Evolutionary conservation across 1,140 invertebrate genomes (phyloP).

Genomic region (Lethocerus indicus): DNA sequence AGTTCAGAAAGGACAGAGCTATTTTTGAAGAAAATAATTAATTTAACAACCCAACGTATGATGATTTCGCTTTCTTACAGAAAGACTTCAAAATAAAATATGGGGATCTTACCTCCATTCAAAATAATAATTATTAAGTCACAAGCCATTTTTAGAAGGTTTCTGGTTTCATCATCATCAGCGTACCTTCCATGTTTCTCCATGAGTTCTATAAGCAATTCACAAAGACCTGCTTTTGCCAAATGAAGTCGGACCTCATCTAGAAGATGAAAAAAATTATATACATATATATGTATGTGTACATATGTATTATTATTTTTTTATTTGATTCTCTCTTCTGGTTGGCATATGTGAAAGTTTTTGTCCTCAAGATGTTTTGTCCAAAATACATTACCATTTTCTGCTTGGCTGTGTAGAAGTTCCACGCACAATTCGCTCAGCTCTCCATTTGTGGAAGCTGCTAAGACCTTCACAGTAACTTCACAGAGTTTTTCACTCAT

Average conservation of each 20-base stretch:
- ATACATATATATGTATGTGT: too few relatives aligned
- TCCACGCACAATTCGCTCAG: slow-evolving; percentile 58
- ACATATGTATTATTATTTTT: too few relatives aligned
- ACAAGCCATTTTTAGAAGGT: slow-evolving; percentile 63
- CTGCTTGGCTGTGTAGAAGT: slow-evolving; percentile 51
- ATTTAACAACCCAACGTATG: too few relatives aligned
- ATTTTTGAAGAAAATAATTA: too few relatives aligned
- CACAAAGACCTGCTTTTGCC: slow-evolving; percentile 53
- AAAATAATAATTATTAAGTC: slow-evolving; percentile 68
- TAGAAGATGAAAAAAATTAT: slow-evolving; percentile 22
- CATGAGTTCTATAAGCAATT: slow-evolving; percentile 52
- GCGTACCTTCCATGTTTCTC: slow-evolving; percentile 44
- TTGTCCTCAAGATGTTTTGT: too few relatives aligned
- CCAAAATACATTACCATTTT: slow-evolving; percentile 44
- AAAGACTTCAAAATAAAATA: too few relatives aligned
- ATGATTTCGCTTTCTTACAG: too few relatives aligned
- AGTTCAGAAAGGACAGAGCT: too few relatives aligned
- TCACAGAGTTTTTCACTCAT: slow-evolving; percentile 34
- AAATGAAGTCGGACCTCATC: slow-evolving; percentile 59
- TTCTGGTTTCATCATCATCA: slow-evolving; percentile 47
- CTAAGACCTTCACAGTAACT: slow-evolving; percentile 37
- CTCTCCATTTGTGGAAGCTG: slow-evolving; percentile 40
- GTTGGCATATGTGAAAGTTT: too few relatives aligned
- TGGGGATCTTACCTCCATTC: slow-evolving; percentile 68
- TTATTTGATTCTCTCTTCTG: too few relatives aligned